Percentiles rank a stretch among this genome's conserved stretches.
phyloP scores from a whole-genome alignment of 1,140 invertebrate species.

The Lepidurus arcticus region DNA sequence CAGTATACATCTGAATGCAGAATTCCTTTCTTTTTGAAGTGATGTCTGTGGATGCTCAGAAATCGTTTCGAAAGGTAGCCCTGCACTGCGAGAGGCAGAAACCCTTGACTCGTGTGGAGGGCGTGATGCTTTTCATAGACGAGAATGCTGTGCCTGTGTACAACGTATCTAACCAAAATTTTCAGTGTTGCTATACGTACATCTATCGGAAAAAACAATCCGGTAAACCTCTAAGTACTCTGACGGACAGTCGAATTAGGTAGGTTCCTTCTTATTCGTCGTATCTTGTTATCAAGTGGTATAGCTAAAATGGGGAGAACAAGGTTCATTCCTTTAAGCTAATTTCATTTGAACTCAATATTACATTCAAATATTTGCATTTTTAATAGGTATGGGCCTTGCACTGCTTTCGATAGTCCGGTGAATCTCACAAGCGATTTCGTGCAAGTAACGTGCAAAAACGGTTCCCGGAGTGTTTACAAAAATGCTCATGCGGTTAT shows the following conservation, averaged over 20 bases:
- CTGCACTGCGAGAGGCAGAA: neutral
- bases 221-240: neutral
- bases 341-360: no score
- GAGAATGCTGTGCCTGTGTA: neutral
- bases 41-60: neutral
- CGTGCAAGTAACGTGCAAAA: neutral
- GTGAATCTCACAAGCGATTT: neutral
- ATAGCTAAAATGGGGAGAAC: no score
- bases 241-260: neutral
- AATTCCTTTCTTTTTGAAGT: neutral
- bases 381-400: neutral
- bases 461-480: neutral
- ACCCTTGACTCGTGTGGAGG: neutral
- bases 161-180: neutral
- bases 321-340: no score
- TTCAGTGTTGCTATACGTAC: neutral
- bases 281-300: neutral
- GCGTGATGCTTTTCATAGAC: neutral
- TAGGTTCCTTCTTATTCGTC: neutral
- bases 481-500: neutral
- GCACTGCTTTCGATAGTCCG: neutral
- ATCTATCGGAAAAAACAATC: neutral
- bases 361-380: neutral
- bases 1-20: neutral
- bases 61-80: neutral